Conservation (phyloP, 2,888 invertebrate genomes). For the Platycheirus rosarum region DNA sequence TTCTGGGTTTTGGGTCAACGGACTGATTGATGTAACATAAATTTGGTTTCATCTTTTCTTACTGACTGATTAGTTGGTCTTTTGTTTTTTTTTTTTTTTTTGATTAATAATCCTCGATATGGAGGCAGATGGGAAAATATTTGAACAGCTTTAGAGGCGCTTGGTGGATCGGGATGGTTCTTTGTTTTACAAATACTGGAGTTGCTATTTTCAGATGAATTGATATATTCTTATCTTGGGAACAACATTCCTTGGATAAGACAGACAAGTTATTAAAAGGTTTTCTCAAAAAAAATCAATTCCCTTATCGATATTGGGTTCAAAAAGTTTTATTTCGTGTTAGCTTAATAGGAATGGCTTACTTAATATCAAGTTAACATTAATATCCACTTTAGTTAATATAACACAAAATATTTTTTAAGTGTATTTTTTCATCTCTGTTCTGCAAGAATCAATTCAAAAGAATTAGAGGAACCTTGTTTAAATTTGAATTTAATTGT, state of each 20-base stretch:
- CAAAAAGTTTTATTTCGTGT: no score
- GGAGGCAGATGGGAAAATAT: slow-evolving; percentile 13
- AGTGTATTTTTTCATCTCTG: no score
- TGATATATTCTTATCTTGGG: no score
- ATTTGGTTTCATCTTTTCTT: slow-evolving; percentile 54
- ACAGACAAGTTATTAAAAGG: no score
- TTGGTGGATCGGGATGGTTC: background rate
- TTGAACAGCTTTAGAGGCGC: background rate
- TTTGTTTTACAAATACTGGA: background rate
- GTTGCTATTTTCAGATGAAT: background rate
- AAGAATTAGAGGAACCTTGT: background rate
- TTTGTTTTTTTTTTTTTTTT: slow-evolving; percentile 55
- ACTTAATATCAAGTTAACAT: no score
- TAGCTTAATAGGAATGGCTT: no score
- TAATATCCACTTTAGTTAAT: no score
- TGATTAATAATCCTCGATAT: slow-evolving; percentile 44
- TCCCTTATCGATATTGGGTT: no score
- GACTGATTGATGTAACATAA: slow-evolving; percentile 72
- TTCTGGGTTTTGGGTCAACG: slow-evolving; percentile 52
- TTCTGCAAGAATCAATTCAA: no score
- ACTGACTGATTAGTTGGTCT: slow-evolving; percentile 28
- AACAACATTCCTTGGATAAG: no score
- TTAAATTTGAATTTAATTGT: slow-evolving; percentile 20
- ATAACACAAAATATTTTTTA: no score
- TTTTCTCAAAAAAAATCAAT: no score